Evolutionary conservation across 2,797 vertebrate genomes (phyloP), one percentile per base, ranked within the genome.

Genomic region (Spheniscus humboldti): DNA sequence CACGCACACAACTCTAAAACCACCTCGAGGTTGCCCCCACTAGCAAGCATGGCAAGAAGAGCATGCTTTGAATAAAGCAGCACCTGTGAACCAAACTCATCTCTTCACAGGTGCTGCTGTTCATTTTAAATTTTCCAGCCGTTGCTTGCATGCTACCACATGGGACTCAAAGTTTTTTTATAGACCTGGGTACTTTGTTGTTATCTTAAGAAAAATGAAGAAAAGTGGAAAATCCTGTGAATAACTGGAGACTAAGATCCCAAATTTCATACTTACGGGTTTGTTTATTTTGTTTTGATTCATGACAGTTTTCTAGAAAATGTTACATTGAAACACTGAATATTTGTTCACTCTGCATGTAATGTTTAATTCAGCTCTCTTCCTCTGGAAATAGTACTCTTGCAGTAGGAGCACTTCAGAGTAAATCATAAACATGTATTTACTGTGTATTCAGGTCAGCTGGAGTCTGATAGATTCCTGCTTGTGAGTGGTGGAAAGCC

Each of bases 401-500:
- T 94, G 60, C 67, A 92, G 73, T 66, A 92, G 47, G 63, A 93
- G 27, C 41, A 27, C 24, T 90, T 90, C 9, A 7, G 67, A 71
- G 25, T 80, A 94, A 93, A 90, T 73, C 37, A 83, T 95, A 95
- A 96, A 95, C 88, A 72, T 84, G 63, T 82, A 93, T 96, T 94
- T 95, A n/a, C 56, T 94, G 72, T 96, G 71, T 88, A 88, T 95
- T 94, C 98, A 93, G 99, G 99, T 86, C 98, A 99, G 62, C 97
- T 99, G 79, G 99, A 99, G 95, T 98, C 98, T 0, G 99, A 99
- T 79, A 98, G 98, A 97, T 99, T 99, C 97, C 97, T 98, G 80
- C 96, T 99, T 64, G 98, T 99, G 95, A 99, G 99, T 83, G 99
- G 99, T 6, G 99, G 99, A 60, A 99, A 99, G 94, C 99, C 99